These are phyloP conservation scores for Phataginus tricuspis DNA, from an alignment of 2,797 vertebrate species.

Conservation along the genomic window DNA sequence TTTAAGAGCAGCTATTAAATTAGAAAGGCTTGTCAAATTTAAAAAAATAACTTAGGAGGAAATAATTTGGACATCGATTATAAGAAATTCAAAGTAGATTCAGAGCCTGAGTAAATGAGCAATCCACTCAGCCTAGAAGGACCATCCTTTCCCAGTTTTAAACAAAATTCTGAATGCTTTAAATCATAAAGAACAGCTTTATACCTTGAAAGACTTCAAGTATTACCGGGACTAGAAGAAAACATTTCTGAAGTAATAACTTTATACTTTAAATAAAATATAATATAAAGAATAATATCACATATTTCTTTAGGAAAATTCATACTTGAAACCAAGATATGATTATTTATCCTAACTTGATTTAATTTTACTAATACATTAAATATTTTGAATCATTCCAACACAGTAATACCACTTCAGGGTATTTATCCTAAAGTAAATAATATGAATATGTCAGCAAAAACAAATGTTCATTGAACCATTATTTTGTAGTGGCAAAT, in stretches of 20 bases:
- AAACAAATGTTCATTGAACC: neutral
- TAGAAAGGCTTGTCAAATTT: slow-evolving; percentile 68
- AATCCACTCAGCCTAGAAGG: neutral
- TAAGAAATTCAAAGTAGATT: slow-evolving; percentile 65
- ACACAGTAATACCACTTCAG: neutral
- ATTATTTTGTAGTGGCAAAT: neutral
- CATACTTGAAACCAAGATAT: slow-evolving; percentile 5
- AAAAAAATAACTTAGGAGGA: slow-evolving; percentile 55
- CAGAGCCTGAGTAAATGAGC: slow-evolving; percentile 58
- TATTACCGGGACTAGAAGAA: neutral
- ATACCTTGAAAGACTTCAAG: slow-evolving; percentile 1
- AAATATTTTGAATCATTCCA: slow-evolving; percentile 17
- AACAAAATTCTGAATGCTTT: slow-evolving; percentile 52
- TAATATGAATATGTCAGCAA: neutral
- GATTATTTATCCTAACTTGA: neutral
- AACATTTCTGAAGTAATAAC: slow-evolving; percentile 36
- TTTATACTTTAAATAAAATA: neutral
- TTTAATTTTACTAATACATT: slow-evolving; percentile 17
- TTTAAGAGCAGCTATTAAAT: slow-evolving; percentile 74
- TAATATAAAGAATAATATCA: neutral
- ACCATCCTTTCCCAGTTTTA: slow-evolving; percentile 18
- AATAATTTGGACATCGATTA: slow-evolving; percentile 57
- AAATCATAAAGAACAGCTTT: slow-evolving; percentile 17
- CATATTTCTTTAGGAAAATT: neutral
- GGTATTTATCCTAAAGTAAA: neutral